Percentiles rank a stretch among this genome's conserved stretches.
These are phyloP conservation scores for Drosophila pseudotalamancana DNA, from an alignment of 2,888 invertebrate genomes.

Conservation along the genomic window DNA sequence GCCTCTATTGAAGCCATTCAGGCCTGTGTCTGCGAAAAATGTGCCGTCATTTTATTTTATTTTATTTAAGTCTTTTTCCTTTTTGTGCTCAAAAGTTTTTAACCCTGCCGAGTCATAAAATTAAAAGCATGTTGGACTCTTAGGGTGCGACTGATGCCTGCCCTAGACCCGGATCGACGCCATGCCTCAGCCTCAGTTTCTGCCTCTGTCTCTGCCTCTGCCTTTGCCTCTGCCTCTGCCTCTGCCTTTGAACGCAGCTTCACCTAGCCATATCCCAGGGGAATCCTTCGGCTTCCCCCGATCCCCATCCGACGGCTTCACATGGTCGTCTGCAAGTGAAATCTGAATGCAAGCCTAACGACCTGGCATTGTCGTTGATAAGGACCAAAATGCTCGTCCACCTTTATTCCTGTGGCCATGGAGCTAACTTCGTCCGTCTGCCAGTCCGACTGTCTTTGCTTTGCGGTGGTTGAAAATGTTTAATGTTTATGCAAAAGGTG, in stretches of 20 bases:
- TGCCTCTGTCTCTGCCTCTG: no score
- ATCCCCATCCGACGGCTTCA: conserved; percentile 7
- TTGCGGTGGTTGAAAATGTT: conserved; percentile 47
- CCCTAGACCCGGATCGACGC: conserved; percentile 5
- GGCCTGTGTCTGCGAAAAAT: conserved; percentile 35
- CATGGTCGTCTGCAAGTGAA: conserved; percentile 48
- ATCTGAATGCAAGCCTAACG: conserved; percentile 78
- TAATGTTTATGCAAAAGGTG: conserved; percentile 56
- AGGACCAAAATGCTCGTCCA: conserved; percentile 59
- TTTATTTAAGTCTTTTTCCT: conserved; percentile 50
- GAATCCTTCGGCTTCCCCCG: conserved; percentile 30
- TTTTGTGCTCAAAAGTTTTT: conserved; percentile 64
- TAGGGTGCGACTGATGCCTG: conserved; percentile 56
- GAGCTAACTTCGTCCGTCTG: conserved; percentile 15
- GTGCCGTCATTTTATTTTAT: conserved; percentile 55
- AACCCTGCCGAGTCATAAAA: conserved; percentile 73
- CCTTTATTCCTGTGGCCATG: conserved; percentile 31
- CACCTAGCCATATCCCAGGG: conserved; percentile 11
- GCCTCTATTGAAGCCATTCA: no score
- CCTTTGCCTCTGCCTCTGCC: background rate
- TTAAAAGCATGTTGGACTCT: conserved; percentile 64
- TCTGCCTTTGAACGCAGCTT: conserved; percentile 38
- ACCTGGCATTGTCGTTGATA: conserved; percentile 75
- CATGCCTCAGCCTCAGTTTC: background rate
- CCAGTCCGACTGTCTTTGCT: conserved; percentile 27